Base-by-base conservation (phyloP, 2,888 invertebrate genomes). In the Sphinx pinastri region DNA sequence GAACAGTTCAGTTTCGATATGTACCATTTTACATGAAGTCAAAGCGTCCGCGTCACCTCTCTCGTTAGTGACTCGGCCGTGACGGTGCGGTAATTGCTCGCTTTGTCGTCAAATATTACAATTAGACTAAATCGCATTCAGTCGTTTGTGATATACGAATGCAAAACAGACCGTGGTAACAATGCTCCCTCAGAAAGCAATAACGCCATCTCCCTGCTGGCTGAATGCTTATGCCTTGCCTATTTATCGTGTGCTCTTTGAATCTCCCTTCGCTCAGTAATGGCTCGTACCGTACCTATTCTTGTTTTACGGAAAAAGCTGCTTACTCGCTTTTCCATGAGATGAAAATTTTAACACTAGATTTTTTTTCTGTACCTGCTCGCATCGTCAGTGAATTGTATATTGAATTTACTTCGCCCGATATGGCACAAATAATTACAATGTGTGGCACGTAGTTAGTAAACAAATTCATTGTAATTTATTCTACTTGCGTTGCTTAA, bases 211-310 rank as follows among this genome's bases (percentile, higher is more conserved):
- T 76, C 75, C 71, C 73, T 73, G 75, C 76, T 75, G 76, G 76
- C 76, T 81, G 77, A 76, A 79, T 79, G 77, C 78, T 76, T 81
- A n/a, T n/a, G n/a, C 75, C 79, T 81, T 77, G 79, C 76, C 81
- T 85, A 83, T 87, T 85, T 86, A 86, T 87, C 78, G 80, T 79
- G 71, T 76, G 75, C 84, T 82, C 77, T 83, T 80, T 83, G 78
- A 75, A 76, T 75, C 71, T 74, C 72, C 69, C 73, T 75, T 72
- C 45, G 67, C 70, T 52, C 73, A 71, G 75, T 79, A 79, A 81
- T 76, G 72, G 74, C 71, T 68, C 70, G 74, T 76, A 74, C 71
- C 70, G 74, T 77, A 70, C 71, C 75, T 74, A 77, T 81, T 80
- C 78, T 78, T 81, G 76, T 80, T 78, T 73, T 70, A 67, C 70